A percentile compares a stretch with the other conserved stretches of the same genome.
Evolutionary conservation across 2,888 invertebrate species (phyloP).

Genomic region (Apotomis capreana): DNA sequence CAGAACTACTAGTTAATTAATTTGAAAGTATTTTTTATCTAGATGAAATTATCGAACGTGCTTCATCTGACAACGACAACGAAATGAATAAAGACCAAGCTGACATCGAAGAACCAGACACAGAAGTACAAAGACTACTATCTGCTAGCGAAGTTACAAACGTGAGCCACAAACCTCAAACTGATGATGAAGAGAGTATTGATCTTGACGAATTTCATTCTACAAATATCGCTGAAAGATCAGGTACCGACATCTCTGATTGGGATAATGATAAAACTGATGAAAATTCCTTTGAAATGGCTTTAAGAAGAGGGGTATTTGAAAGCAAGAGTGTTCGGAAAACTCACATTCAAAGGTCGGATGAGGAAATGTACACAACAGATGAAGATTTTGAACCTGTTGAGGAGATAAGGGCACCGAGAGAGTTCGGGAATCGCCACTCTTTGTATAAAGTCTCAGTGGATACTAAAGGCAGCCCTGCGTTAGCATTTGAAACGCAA

Average conservation of each 20-base stretch:
- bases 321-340: conserved; percentile 8
- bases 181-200: background rate
- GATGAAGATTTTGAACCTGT: conserved; percentile 8
- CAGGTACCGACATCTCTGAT: background rate
- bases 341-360: background rate
- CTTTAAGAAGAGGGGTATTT: conserved; percentile 23
- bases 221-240: background rate
- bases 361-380: background rate
- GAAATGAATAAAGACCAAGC: background rate
- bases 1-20: too few species aligned
- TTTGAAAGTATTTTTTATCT: background rate
- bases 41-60: background rate
- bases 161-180: background rate
- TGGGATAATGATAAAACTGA: background rate
- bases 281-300: conserved; percentile 15
- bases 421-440: background rate
- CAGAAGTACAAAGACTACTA: background rate
- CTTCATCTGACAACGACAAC: background rate
- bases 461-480: conserved; percentile 1
- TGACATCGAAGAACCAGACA: background rate
- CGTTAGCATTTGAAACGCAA: conserved; percentile 4
- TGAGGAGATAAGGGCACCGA: conserved; percentile 11
- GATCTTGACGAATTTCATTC: conserved; percentile 1
- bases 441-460: background rate
- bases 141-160: conserved; percentile 5